Evolutionary conservation across 2,113 vertebrate species (phyloP), one percentile per base, ranked within the genome.

Genomic region (Artemisiospiza belli): DNA sequence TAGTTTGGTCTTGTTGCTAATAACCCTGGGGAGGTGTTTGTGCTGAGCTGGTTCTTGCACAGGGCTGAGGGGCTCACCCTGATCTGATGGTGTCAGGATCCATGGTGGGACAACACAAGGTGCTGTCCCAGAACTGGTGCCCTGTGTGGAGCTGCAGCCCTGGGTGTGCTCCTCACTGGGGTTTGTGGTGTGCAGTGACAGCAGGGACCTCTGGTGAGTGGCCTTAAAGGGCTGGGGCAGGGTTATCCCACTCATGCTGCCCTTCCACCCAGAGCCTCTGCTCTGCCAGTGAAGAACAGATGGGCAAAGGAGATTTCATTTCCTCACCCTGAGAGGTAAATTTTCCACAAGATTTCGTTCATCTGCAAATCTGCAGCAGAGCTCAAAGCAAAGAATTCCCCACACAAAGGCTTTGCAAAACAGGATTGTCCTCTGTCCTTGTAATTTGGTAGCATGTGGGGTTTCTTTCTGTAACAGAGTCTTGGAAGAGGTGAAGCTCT

Each of bases 71-170:
- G 47, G 16, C 28, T 94, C 13, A 4, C 72, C 51, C 43, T 7
- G 18, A 9, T 35, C 58, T 25, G 75, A 5, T 0, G 4, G 16
- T 16, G 47, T 30, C 39, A 10, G 28, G 43, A 85, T 27, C 51
- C 0, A 0, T 27, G 72, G 47, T 1, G 5, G 73, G 20, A 43
- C 54, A n/a, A 24, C 2, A 0, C 2, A 5, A 18, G 37, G n/a
- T 54, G 55, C 35, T 84, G 58, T 81, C 75, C 47, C 33, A 49
- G 7, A 54, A 16, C 20, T 11, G 20, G 13, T 54, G 59, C 19
- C 83, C 15, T 51, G 57, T 11, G 3, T 67, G 68, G 52, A 66
- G 62, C 25, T 79, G 18, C 73, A 52, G 69, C 72, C 1, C 1
- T 24, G 39, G 63, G 44, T 0, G 0, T 64, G 35, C n/a, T 74